Evolutionary conservation across 2,797 vertebrate species (phyloP), one percentile per base, ranked within the genome.

Genomic region (Amblyraja radiata): DNA sequence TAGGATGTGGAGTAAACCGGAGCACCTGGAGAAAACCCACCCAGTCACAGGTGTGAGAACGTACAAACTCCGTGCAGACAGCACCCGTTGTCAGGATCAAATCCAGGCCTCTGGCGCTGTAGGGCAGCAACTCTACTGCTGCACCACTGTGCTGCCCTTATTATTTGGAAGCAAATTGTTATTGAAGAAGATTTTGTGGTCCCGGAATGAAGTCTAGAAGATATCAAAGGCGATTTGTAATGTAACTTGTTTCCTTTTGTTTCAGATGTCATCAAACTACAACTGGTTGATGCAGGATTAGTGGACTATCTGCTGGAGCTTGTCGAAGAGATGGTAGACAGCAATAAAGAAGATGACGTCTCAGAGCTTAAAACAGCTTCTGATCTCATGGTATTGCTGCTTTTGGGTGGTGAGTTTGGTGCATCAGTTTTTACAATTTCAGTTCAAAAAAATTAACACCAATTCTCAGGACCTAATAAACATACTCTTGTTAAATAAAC

Each of bases 291-390:
- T 95, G 98, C 98, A 0, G 99, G 98, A 88, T 95, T 99, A 95
- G 99, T 99, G 93, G 98, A 99, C 94, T 99, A 98, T 95, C 97
- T 99, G 25, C 97, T 99, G 94, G 97, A 99, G 93, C 97, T 99
- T 28, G 99, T 99, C 94, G 97, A 97, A 93, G 97, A 98, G 95
- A 99, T 98, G 0, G 97, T 99, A 94, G 97, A 98, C 23, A 98
- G 98, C 77, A 98, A 99, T 94, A 96, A 97, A 94, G 98, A 99
- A 83, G 99, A 99, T 93, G 98, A 99, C 93, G 93, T 98, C 58
- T 97, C 98, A 94, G 98, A 99, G 94, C 98, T 99, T 90, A 99
- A 99, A 97, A 99, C 98, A 0, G 96, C 98, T 90, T 99, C 98
- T 0, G 99, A 99, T 95, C 98, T 99, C 93, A 99, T 99, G 98